These are phyloP conservation scores for Diceros bicornis DNA, from an alignment of 2,797 vertebrate species.

Conservation along the genomic window DNA sequence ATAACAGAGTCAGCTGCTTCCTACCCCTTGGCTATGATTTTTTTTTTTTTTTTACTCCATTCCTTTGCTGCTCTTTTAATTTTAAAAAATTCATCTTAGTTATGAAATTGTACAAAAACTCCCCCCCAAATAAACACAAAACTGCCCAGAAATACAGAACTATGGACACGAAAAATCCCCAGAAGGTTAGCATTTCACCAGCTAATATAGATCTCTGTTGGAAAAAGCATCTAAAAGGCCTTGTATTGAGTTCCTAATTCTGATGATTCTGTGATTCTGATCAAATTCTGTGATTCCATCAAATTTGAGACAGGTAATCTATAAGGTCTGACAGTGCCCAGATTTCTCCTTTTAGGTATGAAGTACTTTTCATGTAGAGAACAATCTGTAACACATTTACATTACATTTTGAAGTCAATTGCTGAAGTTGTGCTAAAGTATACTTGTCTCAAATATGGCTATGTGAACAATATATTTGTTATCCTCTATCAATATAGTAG, in stretches of 20 bases:
- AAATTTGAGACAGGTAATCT: conserved; percentile 36
- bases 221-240: neutral
- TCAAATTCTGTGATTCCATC: conserved; percentile 11
- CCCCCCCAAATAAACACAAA: conserved; percentile 22
- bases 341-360: conserved; percentile 10
- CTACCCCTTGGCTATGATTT: neutral
- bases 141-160: conserved; percentile 30
- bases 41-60: conserved; percentile 30
- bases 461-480: conserved; percentile 50
- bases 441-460: conserved; percentile 60
- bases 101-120: conserved; percentile 55
- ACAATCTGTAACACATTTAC: conserved; percentile 38
- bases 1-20: neutral
- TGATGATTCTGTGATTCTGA: conserved; percentile 14
- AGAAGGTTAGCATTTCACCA: conserved; percentile 23
- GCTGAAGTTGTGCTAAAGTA: conserved; percentile 8
- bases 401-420: conserved; percentile 48
- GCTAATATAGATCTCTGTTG: neutral
- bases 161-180: conserved; percentile 36
- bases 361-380: neutral
- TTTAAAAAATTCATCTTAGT: conserved; percentile 46
- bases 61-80: conserved; percentile 32
- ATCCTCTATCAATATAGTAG: conserved; percentile 5
- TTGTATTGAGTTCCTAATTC: neutral
- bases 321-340: neutral